Base-by-base conservation (phyloP, 2,797 vertebrate genomes). In the Lacerta bilineata region DNA sequence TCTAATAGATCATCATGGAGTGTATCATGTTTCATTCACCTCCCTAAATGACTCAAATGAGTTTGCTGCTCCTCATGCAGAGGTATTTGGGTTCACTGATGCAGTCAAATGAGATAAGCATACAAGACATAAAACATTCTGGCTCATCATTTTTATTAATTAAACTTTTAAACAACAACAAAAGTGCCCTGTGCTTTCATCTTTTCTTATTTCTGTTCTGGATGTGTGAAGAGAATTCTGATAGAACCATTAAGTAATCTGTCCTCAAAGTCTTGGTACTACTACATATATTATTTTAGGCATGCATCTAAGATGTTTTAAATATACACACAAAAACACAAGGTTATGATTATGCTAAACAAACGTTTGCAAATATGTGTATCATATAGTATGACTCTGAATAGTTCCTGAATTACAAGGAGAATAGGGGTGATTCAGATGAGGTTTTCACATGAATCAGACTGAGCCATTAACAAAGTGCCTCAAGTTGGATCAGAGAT, bases 1-100 rank as follows among this genome's bases (percentile, higher is more conserved):
- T 18, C 79, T 74, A 79, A 91, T 1, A 85, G 41, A 93, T 90
- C 90, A 93, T 25, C 80, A 83, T 33, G 55, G 82, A 66, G 74
- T 78, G 25, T 0, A 7, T 2, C 0, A 0, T 55, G 33, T 55
- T 90, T 90, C 87, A 91, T 69, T 69, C 84, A 85, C 41, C 69
- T 89, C 79, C 27, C 69, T 55, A 87, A 91, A 86, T 9, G 1
- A 72, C 86, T 80, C 66, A n/a, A 39, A 43, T 18, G 71, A 89
- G 39, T 83, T 75, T 41, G 41, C 90, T 83, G 0, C 59, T 85
- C 41, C 74, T 25, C n/a, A 20, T 0, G 6, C 11, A 79, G 50
- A 90, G 75, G 87, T 86, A n/a, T 50, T 85, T 87, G 78, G 85
- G 59, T 59, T 84, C 0, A 0, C 1, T 75, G 76, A 71, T 0